These are phyloP conservation scores for Saturnia japonica DNA, from an alignment of 2,888 invertebrate genomes.

Conservation along the genomic window DNA sequence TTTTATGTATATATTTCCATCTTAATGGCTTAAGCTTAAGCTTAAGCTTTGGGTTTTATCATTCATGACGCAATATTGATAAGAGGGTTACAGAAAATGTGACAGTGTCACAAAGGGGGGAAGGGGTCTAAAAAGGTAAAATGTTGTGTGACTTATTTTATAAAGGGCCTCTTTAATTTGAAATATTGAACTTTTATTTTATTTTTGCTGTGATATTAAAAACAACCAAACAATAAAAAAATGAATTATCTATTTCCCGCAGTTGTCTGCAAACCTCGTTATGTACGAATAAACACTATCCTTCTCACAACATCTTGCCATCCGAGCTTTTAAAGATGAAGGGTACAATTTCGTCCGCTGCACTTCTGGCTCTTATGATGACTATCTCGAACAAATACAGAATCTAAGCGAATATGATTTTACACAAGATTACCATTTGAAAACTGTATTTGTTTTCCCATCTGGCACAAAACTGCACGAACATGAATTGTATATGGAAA, in stretches of 20 bases:
- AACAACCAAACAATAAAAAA: not conserved
- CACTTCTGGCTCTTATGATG: constrained; percentile 82
- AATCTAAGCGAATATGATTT: constrained; percentile 84
- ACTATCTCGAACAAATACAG: constrained; percentile 82
- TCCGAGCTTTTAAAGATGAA: constrained; percentile 85
- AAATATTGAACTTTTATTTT: not conserved
- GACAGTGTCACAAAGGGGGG: no score
- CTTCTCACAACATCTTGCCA: constrained; percentile 83
- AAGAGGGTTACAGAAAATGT: no score
- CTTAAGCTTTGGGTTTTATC: no score
- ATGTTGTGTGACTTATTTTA: no score
- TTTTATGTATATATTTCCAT: no score
- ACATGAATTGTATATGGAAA: constrained; percentile 85
- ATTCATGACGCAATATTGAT: no score
- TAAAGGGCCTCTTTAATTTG: no score
- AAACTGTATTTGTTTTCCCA: constrained; percentile 92
- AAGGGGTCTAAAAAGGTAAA: no score
- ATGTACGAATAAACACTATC: constrained; percentile 93
- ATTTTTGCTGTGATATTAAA: not conserved
- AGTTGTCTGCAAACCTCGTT: constrained; percentile 85
- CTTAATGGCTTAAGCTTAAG: no score
- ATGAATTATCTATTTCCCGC: constrained; percentile 20
- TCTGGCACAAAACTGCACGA: constrained; percentile 86
- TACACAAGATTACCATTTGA: constrained; percentile 91
- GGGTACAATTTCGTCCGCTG: constrained; percentile 85